Percentiles rank a stretch among this genome's conserved stretches.
Evolutionary conservation across 2,797 vertebrate species (phyloP).

Genomic region (Brachymystax lenok): DNA sequence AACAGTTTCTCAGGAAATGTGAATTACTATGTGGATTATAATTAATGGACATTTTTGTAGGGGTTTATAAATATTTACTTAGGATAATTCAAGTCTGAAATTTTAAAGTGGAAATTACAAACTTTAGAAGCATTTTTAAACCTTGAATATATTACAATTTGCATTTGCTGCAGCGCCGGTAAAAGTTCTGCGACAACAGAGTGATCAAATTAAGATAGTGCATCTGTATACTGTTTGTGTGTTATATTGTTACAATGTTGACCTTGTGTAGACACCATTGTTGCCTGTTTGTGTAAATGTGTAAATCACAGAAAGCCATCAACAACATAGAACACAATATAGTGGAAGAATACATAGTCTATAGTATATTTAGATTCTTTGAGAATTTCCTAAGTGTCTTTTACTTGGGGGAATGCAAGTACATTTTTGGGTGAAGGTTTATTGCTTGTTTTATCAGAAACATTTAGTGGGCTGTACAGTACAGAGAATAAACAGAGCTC

Average conservation of each 20-base stretch:
- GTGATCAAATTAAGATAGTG: too few species aligned
- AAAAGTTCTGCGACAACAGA: too few species aligned
- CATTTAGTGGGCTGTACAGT: constrained; percentile 11
- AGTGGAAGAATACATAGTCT: constrained; percentile 11
- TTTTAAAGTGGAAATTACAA: too few species aligned
- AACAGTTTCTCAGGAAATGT: background rate
- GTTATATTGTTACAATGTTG: constrained; percentile 1
- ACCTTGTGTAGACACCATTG: constrained; percentile 13
- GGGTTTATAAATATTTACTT: too few species aligned
- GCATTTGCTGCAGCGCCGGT: too few species aligned
- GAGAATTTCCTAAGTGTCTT: constrained; percentile 29
- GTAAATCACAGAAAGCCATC: constrained; percentile 11
- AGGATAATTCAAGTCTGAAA: too few species aligned
- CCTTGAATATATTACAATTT: too few species aligned
- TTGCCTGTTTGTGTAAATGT: constrained; percentile 16
- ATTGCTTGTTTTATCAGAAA: constrained; percentile 14
- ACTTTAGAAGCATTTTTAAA: too few species aligned
- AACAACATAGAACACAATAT: constrained; percentile 3
- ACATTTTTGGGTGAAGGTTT: background rate
- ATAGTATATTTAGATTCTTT: constrained; percentile 6
- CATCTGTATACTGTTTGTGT: background rate
- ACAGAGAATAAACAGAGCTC: background rate
- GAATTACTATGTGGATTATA: background rate
- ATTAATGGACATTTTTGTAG: too few species aligned
- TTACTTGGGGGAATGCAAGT: constrained; percentile 14